phyloP scores from a whole-genome alignment of 2,888 invertebrate genomes.

The Cistogaster globosa region DNA sequence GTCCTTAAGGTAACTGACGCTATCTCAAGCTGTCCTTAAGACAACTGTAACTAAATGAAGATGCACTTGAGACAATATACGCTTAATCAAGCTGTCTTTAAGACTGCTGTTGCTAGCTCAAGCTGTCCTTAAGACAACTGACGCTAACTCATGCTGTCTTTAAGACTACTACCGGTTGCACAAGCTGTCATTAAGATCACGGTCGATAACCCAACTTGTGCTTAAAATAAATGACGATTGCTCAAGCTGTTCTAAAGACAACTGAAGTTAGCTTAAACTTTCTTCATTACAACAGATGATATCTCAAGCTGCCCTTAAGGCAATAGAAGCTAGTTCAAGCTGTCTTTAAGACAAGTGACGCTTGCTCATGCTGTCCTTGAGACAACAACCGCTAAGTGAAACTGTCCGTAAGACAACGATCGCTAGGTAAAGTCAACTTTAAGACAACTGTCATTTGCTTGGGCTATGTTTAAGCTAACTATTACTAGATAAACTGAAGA shows the following conservation, averaged over 20 bases:
- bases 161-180: neutral
- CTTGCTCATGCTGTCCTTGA: neutral
- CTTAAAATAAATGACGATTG: no score
- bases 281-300: no score
- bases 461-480: no score
- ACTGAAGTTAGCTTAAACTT: neutral
- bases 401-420: neutral
- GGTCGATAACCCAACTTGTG: no score
- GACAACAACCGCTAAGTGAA: neutral
- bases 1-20: neutral
- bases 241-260: neutral
- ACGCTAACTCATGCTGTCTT: neutral
- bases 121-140: neutral
- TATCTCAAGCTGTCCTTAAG: neutral
- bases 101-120: neutral
- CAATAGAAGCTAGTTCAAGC: neutral
- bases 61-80: no score
- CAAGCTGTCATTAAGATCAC: neutral
- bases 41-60: neutral
- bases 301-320: neutral
- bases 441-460: neutral
- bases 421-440: neutral
- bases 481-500: no score
- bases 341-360: neutral
- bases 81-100: neutral